A percentile compares a stretch with the other conserved stretches of the same genome.
phyloP scores from a whole-genome alignment of 2,113 vertebrate genomes.

The Opisthocomus hoazin region DNA sequence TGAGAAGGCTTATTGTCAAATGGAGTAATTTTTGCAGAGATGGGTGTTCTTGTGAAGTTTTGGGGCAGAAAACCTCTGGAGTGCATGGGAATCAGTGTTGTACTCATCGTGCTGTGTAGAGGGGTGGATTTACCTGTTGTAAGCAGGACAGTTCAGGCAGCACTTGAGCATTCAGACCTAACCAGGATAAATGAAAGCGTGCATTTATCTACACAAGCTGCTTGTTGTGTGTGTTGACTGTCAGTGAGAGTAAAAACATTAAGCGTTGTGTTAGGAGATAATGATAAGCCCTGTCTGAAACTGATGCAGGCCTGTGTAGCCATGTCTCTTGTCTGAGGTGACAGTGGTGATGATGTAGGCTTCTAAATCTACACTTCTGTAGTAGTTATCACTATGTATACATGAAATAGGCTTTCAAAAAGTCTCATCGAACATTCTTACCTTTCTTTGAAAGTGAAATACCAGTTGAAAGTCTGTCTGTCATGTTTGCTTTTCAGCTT shows the following conservation, averaged over 20 bases:
- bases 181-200: background rate
- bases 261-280: background rate
- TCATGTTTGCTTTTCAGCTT: background rate
- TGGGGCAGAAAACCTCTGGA: background rate
- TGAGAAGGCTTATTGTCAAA: background rate
- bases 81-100: background rate
- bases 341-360: too few relatives aligned
- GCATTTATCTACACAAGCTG: background rate
- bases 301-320: background rate
- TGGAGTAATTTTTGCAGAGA: background rate
- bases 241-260: background rate
- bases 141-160: accelerated
- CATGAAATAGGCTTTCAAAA: background rate
- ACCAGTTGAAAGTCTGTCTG: background rate
- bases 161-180: background rate
- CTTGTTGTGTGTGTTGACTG: background rate
- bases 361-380: background rate
- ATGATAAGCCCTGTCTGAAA: background rate
- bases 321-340: background rate
- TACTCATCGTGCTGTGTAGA: accelerated
- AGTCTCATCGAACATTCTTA: background rate
- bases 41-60: background rate
- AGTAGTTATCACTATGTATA: background rate
- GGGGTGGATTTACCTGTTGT: background rate
- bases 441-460: background rate